phyloP scores from a whole-genome alignment of 2,113 vertebrate species.

The Paramisgurnus dabryanus region DNA sequence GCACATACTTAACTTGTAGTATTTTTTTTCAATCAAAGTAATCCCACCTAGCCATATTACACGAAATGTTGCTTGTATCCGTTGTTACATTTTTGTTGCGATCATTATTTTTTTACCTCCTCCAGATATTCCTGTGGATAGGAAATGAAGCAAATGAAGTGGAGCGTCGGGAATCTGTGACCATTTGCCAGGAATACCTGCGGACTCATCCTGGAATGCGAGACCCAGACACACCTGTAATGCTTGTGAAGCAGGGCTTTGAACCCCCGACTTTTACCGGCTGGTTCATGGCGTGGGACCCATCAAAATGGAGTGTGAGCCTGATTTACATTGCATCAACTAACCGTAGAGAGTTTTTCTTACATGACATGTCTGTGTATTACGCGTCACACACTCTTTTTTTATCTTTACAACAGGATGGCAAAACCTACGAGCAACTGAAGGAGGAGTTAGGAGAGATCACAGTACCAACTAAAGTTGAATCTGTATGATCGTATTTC shows the following conservation, averaged over 20 bases:
- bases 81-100: too few species aligned
- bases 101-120: background rate
- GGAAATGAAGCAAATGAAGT: slow-evolving; percentile 78
- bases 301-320: slow-evolving; percentile 84
- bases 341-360: too few species aligned
- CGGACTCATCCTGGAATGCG: slow-evolving; percentile 80
- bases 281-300: slow-evolving; percentile 89
- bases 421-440: slow-evolving; percentile 84
- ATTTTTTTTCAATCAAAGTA: too few species aligned
- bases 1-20: too few species aligned
- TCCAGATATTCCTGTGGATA: slow-evolving; percentile 85
- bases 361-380: background rate
- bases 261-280: slow-evolving; percentile 88
- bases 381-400: background rate
- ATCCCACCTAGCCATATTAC: too few species aligned
- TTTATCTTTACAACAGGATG: slow-evolving; percentile 70
- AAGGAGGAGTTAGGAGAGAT: slow-evolving; percentile 80
- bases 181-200: slow-evolving; percentile 81
- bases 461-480: slow-evolving; percentile 58
- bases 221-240: slow-evolving; percentile 78
- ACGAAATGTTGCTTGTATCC: too few species aligned
- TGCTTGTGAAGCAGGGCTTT: slow-evolving; percentile 84
- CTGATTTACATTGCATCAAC: background rate
- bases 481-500: slow-evolving; percentile 58
- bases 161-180: slow-evolving; percentile 75